A percentile compares a stretch with the other conserved stretches of the same genome.
These are phyloP conservation scores for Aspidiotus rigidus DNA, from an alignment of 2,888 invertebrate species.

Conservation along the genomic window DNA sequence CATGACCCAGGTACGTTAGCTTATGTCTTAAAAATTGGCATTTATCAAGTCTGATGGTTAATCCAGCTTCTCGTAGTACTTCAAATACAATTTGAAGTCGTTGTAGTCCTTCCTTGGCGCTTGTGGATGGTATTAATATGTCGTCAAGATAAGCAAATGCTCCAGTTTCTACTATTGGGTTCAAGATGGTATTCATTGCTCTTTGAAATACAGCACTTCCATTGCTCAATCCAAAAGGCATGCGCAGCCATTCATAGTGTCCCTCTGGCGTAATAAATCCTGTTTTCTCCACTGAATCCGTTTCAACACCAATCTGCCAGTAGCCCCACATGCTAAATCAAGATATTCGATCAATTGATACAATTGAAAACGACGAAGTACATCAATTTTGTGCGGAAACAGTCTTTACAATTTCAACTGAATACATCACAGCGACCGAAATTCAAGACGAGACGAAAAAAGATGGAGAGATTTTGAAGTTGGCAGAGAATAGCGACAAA, in stretches of 20 bases:
- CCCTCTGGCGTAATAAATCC: not conserved
- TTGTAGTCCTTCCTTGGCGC: not conserved
- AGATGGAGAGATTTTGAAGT: too few relatives aligned
- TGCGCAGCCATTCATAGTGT: not conserved
- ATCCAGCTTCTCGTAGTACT: not conserved
- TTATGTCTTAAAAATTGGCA: not conserved
- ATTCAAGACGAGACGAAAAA: too few relatives aligned
- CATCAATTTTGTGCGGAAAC: too few relatives aligned
- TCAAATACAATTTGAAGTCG: not conserved
- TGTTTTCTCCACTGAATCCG: not conserved
- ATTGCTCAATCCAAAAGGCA: not conserved
- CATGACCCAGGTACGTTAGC: not conserved
- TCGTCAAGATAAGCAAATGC: not conserved
- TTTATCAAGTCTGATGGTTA: not conserved
- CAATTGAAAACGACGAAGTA: too few relatives aligned
- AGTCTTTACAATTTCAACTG: too few relatives aligned
- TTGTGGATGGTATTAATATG: not conserved
- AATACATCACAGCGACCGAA: too few relatives aligned
- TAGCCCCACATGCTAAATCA: not conserved
- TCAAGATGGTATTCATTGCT: not conserved
- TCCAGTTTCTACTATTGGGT: not conserved
- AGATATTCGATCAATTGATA: too few relatives aligned
- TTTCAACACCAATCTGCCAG: not conserved
- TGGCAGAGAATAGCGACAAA: too few relatives aligned
- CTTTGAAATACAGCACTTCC: not conserved